Percentiles rank a stretch among this genome's conserved stretches.
Evolutionary conservation across 2,888 invertebrate species (phyloP).

Genomic region (Apamea epomidion): DNA sequence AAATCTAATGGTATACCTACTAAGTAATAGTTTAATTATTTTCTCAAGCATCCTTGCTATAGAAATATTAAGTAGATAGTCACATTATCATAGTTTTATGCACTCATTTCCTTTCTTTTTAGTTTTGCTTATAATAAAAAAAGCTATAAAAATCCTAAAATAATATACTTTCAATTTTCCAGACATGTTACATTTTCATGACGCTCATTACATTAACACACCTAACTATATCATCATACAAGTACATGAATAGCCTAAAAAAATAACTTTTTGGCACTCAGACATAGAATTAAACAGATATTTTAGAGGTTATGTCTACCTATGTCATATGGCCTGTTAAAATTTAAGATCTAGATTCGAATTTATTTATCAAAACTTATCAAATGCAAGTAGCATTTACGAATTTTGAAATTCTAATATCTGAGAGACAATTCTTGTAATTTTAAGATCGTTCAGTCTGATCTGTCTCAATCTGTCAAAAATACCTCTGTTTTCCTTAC

Average conservation of each 20-base stretch:
- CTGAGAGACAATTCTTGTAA: too few species aligned
- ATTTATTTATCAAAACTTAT: neutral
- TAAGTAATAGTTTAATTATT: neutral
- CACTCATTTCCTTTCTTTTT: conserved; percentile 57
- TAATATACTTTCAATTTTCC: conserved; percentile 16
- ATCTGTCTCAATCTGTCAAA: too few species aligned
- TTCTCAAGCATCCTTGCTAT: conserved; percentile 27
- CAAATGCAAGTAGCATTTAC: neutral
- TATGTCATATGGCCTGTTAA: neutral
- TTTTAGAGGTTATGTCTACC: neutral
- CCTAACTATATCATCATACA: neutral
- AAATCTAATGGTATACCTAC: conserved; percentile 10
- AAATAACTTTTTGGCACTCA: neutral
- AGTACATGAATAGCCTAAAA: neutral
- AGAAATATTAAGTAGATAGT: conserved; percentile 24
- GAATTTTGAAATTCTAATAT: neutral
- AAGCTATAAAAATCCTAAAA: neutral
- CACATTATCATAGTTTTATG: conserved; percentile 28
- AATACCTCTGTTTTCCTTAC: too few species aligned
- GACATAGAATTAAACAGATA: neutral
- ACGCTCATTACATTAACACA: conserved; percentile 26
- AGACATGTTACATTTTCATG: conserved; percentile 38
- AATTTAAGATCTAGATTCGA: neutral
- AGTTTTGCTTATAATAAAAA: conserved; percentile 50
- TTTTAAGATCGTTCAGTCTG: too few species aligned